These are phyloP conservation scores for Emydocephalus ijimae DNA, from an alignment of 2,113 vertebrate species.

Conservation along the genomic window DNA sequence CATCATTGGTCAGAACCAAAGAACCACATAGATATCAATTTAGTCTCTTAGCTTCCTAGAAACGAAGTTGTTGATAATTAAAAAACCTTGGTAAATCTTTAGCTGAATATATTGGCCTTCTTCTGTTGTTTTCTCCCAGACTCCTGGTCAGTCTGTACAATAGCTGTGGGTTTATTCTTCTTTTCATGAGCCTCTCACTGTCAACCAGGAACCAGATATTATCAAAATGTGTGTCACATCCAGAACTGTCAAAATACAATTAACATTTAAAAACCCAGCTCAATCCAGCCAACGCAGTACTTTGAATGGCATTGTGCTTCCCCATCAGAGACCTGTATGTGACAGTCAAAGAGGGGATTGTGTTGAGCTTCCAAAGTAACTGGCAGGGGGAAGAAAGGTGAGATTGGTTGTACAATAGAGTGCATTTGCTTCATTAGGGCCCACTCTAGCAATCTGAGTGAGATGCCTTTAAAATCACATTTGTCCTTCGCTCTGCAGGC, in stretches of 20 bases:
- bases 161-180: background rate
- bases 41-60: background rate
- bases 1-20: background rate
- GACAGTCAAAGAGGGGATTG: background rate
- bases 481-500: background rate
- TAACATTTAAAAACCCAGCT: constrained; percentile 57
- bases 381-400: fast-evolving
- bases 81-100: fast-evolving
- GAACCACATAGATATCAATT: background rate
- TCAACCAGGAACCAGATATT: constrained; percentile 52
- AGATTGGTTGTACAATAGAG: background rate
- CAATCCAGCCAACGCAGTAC: background rate
- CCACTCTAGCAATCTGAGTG: background rate
- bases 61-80: background rate
- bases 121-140: constrained; percentile 7
- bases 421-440: background rate
- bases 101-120: background rate
- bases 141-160: constrained; percentile 14
- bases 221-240: constrained; percentile 42
- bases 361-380: background rate
- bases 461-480: constrained; percentile 6
- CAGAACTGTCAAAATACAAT: constrained; percentile 47
- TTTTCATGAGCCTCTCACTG: constrained; percentile 22
- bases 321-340: fast-evolving
- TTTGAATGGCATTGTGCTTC: background rate